Base-by-base conservation (phyloP, 1,140 invertebrate genomes). In the Sweltsa coloradensis region DNA sequence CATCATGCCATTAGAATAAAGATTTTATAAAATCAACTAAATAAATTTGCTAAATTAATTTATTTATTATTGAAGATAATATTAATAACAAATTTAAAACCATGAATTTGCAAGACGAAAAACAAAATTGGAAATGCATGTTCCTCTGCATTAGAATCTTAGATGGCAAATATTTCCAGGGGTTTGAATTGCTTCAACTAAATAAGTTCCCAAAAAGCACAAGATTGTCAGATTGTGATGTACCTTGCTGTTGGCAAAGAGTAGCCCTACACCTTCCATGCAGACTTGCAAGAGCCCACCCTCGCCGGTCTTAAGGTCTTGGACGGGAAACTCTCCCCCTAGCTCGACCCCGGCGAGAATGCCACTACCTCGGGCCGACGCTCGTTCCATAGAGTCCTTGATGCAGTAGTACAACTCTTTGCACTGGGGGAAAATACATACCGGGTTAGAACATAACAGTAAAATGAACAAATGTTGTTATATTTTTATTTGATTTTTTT, bases 161-260 rank as follows among this genome's bases (percentile, higher is more conserved):
- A 45, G 18, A 29, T 26, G 26, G 29, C 23, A 50, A 44, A 50
- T 21, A 37, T 50, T 22, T 50, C 26, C 47, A 42, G 36, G 34
- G 44, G 51, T 31, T 46, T 45, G 31, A 22, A 21, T 37, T 18
- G 14, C 34, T 37, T 37, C n/a, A n/a, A n/a, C n/a, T n/a, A n/a
- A n/a, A n/a, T n/a, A n/a, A n/a, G n/a, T n/a, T n/a, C n/a, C n/a
- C n/a, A n/a, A n/a, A n/a, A n/a, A n/a, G n/a, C n/a, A 44, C 11
- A n/a, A 42, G 23, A 45, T n/a, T n/a, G n/a, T n/a, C n/a, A n/a
- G n/a, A n/a, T n/a, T n/a, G n/a, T n/a, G 13, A 36, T 21, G 63
- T 84, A 98, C 95, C 91, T 99, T 97, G 81, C 92, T 96, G 65
- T 95, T 94, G 53, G 92, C 94, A 73, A 99, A 97, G 50, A 97